Conservation (phyloP, 35 echinoderm and acorn worm species). For the Lytechinus variegatus region DNA sequence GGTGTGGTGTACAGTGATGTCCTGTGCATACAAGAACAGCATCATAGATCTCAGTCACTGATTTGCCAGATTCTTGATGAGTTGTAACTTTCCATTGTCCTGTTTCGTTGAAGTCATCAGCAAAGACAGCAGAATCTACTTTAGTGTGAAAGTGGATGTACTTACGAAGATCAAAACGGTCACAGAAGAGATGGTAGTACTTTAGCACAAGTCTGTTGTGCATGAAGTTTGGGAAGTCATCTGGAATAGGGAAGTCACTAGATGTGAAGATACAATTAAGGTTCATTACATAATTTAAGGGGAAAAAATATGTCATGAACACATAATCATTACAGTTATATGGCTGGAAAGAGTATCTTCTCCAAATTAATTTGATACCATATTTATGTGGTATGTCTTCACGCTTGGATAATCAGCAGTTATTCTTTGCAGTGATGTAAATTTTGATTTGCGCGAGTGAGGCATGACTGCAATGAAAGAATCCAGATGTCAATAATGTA, state of each 20-base stretch:
- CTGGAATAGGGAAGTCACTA: slow-evolving; percentile 87
- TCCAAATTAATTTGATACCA: too few species aligned
- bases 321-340: too few species aligned
- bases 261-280: not conserved
- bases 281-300: too few species aligned
- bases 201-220: slow-evolving; percentile 79
- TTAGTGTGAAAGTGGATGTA: slow-evolving; percentile 64
- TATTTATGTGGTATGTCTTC: too few species aligned
- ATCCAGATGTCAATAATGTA: too few species aligned
- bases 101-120: slow-evolving; percentile 64
- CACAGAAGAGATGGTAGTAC: slow-evolving; percentile 76
- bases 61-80: slow-evolving; percentile 22
- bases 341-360: too few species aligned
- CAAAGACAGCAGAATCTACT: slow-evolving; percentile 46
- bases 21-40: slow-evolving; percentile 79
- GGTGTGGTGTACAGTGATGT: slow-evolving; percentile 70
- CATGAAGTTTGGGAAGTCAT: slow-evolving; percentile 91
- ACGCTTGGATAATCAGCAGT: too few species aligned
- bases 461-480: too few species aligned
- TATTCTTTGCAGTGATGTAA: too few species aligned
- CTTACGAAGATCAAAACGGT: slow-evolving; percentile 69
- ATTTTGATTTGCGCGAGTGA: too few species aligned
- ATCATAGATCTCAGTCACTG: slow-evolving; percentile 68
- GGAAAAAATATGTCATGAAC: too few species aligned
- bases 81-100: slow-evolving; percentile 70